Conservation (phyloP, 2,888 invertebrate genomes). For the Formica aserva region DNA sequence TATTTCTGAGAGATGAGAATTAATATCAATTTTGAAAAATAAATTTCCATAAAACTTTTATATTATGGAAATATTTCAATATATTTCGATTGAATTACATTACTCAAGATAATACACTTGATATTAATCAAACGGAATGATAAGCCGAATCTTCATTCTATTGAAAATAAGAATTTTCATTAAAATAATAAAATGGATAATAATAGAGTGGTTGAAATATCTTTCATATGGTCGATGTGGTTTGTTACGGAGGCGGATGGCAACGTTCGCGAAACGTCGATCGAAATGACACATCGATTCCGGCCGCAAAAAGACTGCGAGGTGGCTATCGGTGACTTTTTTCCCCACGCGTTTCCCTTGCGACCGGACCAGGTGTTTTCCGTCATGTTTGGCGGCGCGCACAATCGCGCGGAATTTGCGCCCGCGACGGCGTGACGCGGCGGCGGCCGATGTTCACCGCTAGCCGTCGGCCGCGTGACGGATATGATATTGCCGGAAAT, state of each 20-base stretch:
- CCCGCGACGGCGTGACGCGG: neutral
- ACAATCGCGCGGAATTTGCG: slow-evolving; percentile 48
- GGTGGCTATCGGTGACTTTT: slow-evolving; percentile 42
- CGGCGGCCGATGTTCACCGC: slow-evolving; percentile 32
- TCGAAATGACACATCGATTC: slow-evolving; percentile 47
- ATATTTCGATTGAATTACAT: neutral
- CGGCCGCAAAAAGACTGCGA: slow-evolving; percentile 38
- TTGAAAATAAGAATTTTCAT: neutral
- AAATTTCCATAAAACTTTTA: neutral
- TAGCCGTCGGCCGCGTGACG: slow-evolving; percentile 74
- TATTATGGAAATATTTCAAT: neutral
- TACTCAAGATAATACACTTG: neutral
- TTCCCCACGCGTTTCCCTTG: slow-evolving; percentile 34
- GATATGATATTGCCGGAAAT: slow-evolving; percentile 83
- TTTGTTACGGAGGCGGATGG: slow-evolving; percentile 15
- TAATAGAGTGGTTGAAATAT: neutral
- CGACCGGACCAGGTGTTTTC: slow-evolving; percentile 48
- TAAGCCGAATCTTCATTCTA: neutral
- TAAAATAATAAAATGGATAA: neutral
- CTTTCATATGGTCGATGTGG: neutral
- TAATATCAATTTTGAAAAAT: neutral
- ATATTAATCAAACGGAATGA: neutral
- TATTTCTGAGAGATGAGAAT: neutral
- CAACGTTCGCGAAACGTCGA: slow-evolving; percentile 20
- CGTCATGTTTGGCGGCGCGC: slow-evolving; percentile 37